Percentiles rank a stretch among this genome's conserved stretches.
phyloP scores from a whole-genome alignment of 2,113 vertebrate genomes.

The Todiramphus chloris region DNA sequence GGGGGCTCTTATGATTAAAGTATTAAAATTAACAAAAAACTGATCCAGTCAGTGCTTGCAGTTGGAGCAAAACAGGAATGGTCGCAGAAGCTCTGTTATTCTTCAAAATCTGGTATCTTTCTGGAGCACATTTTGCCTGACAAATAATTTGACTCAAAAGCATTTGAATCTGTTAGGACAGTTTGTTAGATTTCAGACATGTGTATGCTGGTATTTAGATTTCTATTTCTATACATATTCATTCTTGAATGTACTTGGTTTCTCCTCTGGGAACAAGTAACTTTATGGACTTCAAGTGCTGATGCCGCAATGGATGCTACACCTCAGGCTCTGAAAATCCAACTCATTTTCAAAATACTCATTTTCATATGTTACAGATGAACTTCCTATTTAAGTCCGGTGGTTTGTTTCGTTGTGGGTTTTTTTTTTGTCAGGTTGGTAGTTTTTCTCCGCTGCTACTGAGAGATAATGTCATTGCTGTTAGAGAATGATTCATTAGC shows the following conservation, averaged over 20 bases:
- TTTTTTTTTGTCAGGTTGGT: not conserved
- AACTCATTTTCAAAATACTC: not conserved
- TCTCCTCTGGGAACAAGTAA: not conserved
- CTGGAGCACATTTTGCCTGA: not conserved
- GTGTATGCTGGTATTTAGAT: not conserved
- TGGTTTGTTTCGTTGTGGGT: not conserved
- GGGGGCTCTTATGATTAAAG: not conserved
- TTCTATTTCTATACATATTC: not conserved
- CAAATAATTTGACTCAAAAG: not conserved
- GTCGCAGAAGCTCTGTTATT: not conserved
- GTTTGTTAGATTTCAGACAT: not conserved
- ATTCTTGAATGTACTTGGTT: not conserved
- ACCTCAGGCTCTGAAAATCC: not conserved
- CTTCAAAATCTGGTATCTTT: not conserved
- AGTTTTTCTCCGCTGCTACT: slow-evolving; percentile 7
- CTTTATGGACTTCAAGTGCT: not conserved
- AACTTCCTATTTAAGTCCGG: not conserved
- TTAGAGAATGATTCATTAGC: slow-evolving; percentile 43
- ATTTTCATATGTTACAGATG: not conserved
- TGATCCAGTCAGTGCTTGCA: not conserved
- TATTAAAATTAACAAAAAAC: not conserved
- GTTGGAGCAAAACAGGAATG: not conserved
- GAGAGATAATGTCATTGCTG: not conserved
- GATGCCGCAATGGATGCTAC: not conserved
- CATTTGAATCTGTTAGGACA: not conserved